A percentile compares a stretch with the other conserved stretches of the same genome.
Evolutionary conservation across 2,888 invertebrate genomes (phyloP).

Genomic region (Hyles lineata): DNA sequence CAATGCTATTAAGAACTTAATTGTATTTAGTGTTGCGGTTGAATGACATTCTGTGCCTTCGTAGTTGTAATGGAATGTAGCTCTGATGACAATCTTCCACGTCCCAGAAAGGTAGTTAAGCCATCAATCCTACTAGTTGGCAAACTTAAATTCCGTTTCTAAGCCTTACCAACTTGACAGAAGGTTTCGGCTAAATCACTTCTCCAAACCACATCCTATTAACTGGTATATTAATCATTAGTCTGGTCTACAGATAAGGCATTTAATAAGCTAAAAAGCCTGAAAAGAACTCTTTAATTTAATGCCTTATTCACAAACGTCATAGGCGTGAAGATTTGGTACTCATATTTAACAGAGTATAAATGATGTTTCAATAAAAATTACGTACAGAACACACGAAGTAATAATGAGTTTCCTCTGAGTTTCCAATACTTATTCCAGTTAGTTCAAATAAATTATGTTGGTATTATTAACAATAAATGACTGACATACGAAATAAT

Average conservation of each 20-base stretch:
- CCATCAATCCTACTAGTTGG: background rate
- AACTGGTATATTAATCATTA: background rate
- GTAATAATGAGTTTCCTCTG: too few relatives aligned
- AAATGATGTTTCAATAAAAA: too few relatives aligned
- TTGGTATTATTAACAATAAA: constrained; percentile 2
- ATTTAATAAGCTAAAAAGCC: too few relatives aligned
- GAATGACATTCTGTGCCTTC: background rate
- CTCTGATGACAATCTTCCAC: background rate
- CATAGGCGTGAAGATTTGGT: too few relatives aligned
- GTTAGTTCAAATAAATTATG: background rate
- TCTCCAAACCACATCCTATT: background rate
- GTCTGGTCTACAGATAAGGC: too few relatives aligned
- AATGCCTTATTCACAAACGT: too few relatives aligned
- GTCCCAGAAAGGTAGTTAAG: background rate
- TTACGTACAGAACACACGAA: too few relatives aligned
- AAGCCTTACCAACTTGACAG: background rate
- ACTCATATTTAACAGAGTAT: too few relatives aligned
- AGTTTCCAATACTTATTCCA: too few relatives aligned
- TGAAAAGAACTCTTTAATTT: too few relatives aligned
- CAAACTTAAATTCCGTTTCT: constrained; percentile 4
- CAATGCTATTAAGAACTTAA: background rate
- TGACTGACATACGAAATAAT: background rate
- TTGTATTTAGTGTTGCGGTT: background rate
- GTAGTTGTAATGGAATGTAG: background rate
- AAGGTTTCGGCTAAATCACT: background rate